A percentile compares a stretch with the other conserved stretches of the same genome.
Conservation (phyloP, 37 sponge, comb jelly and placozoan genomes). For the Halisarca cf. caerulea region DNA sequence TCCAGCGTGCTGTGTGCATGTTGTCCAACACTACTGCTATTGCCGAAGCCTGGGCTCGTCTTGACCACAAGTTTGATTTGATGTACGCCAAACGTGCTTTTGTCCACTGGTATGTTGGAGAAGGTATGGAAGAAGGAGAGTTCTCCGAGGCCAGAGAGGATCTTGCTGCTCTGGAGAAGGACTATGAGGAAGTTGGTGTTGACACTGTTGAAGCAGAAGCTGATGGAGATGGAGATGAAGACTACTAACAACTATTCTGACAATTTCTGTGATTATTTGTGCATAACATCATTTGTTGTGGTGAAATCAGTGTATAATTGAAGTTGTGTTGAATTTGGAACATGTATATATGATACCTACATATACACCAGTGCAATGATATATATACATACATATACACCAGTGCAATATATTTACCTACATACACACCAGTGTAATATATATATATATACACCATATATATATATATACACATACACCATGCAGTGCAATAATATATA, state of each 20-base stretch:
- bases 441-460: too few species aligned
- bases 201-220: slow-evolving; percentile 81
- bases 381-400: too few species aligned
- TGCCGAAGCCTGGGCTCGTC: slow-evolving; percentile 95
- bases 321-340: too few species aligned
- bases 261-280: too few species aligned
- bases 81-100: slow-evolving; percentile 97
- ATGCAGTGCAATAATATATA: too few species aligned
- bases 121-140: slow-evolving; percentile 96
- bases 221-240: slow-evolving; percentile 75
- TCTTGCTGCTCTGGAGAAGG: slow-evolving; percentile 90
- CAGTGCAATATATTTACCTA: too few species aligned
- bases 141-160: slow-evolving; percentile 93
- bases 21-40: slow-evolving; percentile 95
- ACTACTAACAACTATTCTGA: slow-evolving; percentile 86
- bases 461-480: too few species aligned
- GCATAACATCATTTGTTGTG: too few species aligned
- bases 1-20: slow-evolving; percentile 94
- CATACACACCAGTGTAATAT: too few species aligned
- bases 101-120: slow-evolving; percentile 96
- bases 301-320: too few species aligned
- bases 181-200: slow-evolving; percentile 85
- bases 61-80: slow-evolving; percentile 94
- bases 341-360: too few species aligned
- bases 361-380: too few species aligned